These are phyloP conservation scores for Copsychus sechellarum DNA, from an alignment of 2,113 vertebrate species.

Conservation along the genomic window DNA sequence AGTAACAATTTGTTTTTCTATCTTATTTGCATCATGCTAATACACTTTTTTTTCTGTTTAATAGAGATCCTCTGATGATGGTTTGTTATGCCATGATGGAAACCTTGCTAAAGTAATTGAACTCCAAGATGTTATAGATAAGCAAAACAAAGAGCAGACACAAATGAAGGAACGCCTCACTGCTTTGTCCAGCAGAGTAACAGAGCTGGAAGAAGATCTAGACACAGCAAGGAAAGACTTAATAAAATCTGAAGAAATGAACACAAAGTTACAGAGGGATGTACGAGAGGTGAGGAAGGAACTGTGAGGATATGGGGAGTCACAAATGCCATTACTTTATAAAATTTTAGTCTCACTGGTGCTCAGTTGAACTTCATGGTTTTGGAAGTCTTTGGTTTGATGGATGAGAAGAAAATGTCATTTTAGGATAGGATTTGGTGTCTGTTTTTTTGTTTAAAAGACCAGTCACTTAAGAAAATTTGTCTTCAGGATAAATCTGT, in stretches of 20 bases:
- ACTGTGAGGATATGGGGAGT: background rate
- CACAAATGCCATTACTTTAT: background rate
- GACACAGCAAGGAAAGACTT: constrained; percentile 95
- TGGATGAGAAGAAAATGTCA: background rate
- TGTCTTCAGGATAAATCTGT: background rate
- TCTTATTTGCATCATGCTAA: background rate
- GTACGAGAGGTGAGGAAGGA: constrained; percentile 85
- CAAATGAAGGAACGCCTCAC: constrained; percentile 96
- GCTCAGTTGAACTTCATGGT: background rate
- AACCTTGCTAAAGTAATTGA: constrained; percentile 85
- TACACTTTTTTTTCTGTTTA: background rate
- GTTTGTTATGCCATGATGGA: constrained; percentile 86
- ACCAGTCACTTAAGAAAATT: background rate
- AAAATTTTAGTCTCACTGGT: background rate
- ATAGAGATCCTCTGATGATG: constrained; percentile 89
- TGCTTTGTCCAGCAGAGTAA: constrained; percentile 81
- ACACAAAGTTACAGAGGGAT: constrained; percentile 91
- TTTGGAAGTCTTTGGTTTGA: background rate
- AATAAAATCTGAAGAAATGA: constrained; percentile 93
- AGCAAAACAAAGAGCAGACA: constrained; percentile 85
- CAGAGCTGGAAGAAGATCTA: constrained; percentile 93
- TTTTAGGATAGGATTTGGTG: background rate
- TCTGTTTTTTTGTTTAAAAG: background rate
- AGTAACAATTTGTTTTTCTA: background rate
- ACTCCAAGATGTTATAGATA: constrained; percentile 91